Conservation (phyloP, 2,888 invertebrate genomes). For the Trissolcus japonicus region DNA sequence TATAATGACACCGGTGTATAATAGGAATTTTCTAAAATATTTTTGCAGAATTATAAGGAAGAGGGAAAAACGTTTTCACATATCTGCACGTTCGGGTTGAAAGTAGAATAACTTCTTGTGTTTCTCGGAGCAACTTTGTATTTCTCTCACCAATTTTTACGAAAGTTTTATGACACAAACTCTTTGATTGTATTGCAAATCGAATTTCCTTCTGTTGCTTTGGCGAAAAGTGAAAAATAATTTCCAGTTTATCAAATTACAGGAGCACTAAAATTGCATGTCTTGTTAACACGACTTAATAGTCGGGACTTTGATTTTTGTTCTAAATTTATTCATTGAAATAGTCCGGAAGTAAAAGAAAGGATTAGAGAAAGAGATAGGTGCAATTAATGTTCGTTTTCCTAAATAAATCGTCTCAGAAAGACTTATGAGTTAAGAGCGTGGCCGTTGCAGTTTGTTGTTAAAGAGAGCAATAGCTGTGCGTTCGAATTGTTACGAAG, state of each 20-base stretch:
- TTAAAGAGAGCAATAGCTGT: slow-evolving; percentile 69
- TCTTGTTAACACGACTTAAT: neutral
- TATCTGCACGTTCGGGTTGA: slow-evolving; percentile 24
- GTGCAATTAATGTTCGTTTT: slow-evolving; percentile 39
- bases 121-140: slow-evolving; percentile 15
- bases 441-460: slow-evolving; percentile 73
- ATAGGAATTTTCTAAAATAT: slow-evolving; percentile 21
- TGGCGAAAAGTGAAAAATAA: neutral
- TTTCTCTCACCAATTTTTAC: slow-evolving; percentile 5
- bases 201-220: neutral
- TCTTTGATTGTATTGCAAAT: neutral
- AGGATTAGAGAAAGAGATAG: slow-evolving; percentile 32
- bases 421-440: slow-evolving; percentile 64
- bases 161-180: slow-evolving; percentile 4
- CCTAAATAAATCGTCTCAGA: slow-evolving; percentile 44
- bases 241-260: neutral
- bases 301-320: neutral
- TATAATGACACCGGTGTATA: neutral
- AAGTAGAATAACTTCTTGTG: slow-evolving; percentile 40
- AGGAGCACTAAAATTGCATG: neutral
- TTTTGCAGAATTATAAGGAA: slow-evolving; percentile 9
- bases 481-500: slow-evolving; percentile 54
- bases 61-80: slow-evolving; percentile 33
- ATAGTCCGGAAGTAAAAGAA: slow-evolving; percentile 35
- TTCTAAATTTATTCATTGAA: neutral